Evolutionary conservation across 2,888 invertebrate species (phyloP), one percentile per base, ranked within the genome.

Genomic region (Dysmachus trigonus): DNA sequence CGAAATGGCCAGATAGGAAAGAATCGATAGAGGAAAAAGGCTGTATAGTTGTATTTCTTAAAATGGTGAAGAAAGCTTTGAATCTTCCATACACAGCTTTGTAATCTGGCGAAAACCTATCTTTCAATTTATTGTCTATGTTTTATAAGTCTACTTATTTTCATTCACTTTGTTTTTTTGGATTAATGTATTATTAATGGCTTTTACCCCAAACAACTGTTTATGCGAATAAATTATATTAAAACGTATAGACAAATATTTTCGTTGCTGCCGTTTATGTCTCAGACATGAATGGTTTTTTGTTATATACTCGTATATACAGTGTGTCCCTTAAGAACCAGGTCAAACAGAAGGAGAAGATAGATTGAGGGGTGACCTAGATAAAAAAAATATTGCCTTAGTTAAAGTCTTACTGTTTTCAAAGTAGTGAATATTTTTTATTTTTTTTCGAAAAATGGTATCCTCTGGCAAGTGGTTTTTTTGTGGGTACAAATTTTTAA

Each of bases 71-170:
- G 47, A 81, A 33, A 18, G 62, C 31, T 53, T 7, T 22, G 18
- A 81, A 81, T 81, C 81, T 81, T 81, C 62, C 81, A 81, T 18
- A 81, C 62, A 6, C 53, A 81, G 77, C 47, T 47, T 35, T 77
- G 4, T 47, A 13, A 76, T 76, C 76, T 47, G 77, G 77, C 77
- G 22, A 77, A 62, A 77, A 77, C 13, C 22, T 76, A 76, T 41
- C 27, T 47, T 77, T 77, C 77, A 77, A 47, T 15, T 77, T 77
- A 41, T 76, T 76, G 18, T 38, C 38, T 76, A 35, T 77, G 77
- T 77, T 22, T 77, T 30, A 30, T 77, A 38, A 76, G 38, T 38
- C 41, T 13, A 41, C 41, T 77, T 77, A 47, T 77, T 77, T 77
- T 77, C 47, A 47, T 77, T 77, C 38, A 77, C 41, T 47, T 47